Evolutionary conservation across 2,113 vertebrate genomes (phyloP), one percentile per base, ranked within the genome.

Genomic region (Podarcis cretensis): DNA sequence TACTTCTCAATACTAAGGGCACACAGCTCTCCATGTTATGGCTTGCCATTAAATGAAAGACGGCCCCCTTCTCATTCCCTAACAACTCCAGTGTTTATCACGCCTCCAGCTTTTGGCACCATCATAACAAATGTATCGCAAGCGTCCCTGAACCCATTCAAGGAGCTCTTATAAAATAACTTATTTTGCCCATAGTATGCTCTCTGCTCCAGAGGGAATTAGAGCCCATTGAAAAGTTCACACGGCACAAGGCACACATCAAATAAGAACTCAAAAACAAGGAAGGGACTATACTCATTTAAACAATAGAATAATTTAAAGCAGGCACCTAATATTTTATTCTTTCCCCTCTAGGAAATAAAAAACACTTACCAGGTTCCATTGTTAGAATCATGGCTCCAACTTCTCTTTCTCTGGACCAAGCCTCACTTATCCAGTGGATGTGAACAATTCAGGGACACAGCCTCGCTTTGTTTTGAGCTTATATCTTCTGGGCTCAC

Each of bases 361-460:
- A 6, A 27, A 86, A 48, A 48, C 48, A 92, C 87, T 95, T 95
- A 96, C 95, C 91, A 90, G 90, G 63, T 91, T 94, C 94, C 95
- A 96, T 96, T 92, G 95, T 96, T 88, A 96, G 89, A 93, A 96
- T 96, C 95, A 96, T 96, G 93, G 93, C 90, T 94, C 95, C 90
- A 91, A 87, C 93, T 88, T 76, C 84, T 77, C 16, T 86, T 75
- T 86, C 93, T 91, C 63, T 89, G 93, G 84, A 90, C 93, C 94
- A 92, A 93, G 92, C 93, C 92, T 96, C 92, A 89, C 95, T 69
- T 93, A 94, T 95, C 94, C 95, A 94, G 92, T 87, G 86, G n/a
- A 95, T n/a, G n/a, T n/a, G n/a, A n/a, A 94, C 92, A 91, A 95
- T 93, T 95, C 95, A 95, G 89, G 87, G 93, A 86, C 93, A 95